Evolutionary conservation across 2,113 vertebrate genomes (phyloP).

Genomic region (Emydura subglobosa): DNA sequence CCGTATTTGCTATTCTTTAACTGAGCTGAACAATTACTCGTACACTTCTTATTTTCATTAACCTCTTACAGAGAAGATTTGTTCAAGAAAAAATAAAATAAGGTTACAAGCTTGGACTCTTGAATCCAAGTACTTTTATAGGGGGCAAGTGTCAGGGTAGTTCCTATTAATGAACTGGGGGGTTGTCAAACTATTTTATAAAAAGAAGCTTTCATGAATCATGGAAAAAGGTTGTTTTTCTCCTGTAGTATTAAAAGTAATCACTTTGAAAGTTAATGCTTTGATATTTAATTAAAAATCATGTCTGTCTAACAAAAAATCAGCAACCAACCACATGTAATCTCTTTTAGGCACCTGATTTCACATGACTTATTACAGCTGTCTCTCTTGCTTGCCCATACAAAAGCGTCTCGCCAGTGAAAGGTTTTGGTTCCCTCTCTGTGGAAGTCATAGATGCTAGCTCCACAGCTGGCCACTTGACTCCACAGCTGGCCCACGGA

Average conservation of each 20-base stretch:
- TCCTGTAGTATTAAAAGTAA: not conserved
- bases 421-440: not conserved
- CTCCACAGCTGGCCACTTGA: not conserved
- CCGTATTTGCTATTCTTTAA: not conserved
- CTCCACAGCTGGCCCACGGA: not conserved
- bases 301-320: not conserved
- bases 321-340: not conserved
- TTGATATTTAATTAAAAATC: not conserved
- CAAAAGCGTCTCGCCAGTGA: not conserved
- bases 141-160: not conserved
- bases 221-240: not conserved
- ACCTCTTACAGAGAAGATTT: not conserved
- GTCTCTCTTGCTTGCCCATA: not conserved
- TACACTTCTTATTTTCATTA: not conserved
- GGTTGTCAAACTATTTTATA: not conserved
- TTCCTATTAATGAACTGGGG: not conserved
- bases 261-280: not conserved
- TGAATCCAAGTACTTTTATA: rapidly evolving
- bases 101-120: not conserved
- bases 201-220: rapidly evolving
- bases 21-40: not conserved
- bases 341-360: not conserved
- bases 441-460: not conserved
- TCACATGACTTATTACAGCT: not conserved
- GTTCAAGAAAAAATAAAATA: not conserved